Percentiles rank a stretch among this genome's conserved stretches.
Conservation (phyloP, 2,113 vertebrate genomes). For the Seriola quinqueradiata region DNA sequence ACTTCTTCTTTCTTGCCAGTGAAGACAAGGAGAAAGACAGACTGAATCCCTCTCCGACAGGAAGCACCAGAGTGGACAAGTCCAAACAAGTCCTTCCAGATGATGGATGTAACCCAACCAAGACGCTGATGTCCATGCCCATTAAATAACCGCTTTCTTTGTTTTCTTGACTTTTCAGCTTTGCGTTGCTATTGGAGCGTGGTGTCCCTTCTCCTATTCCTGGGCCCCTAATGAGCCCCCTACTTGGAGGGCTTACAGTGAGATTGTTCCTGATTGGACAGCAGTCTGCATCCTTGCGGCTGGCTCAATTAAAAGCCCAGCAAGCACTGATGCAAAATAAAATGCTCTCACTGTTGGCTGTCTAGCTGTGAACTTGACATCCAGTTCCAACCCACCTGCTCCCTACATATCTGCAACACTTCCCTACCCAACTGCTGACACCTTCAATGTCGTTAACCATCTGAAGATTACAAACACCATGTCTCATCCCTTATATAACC, state of each 20-base stretch:
- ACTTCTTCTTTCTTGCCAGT: slow-evolving; percentile 37
- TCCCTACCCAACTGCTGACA: slow-evolving; percentile 72
- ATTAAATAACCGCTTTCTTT: slow-evolving; percentile 82
- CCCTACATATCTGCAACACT: not conserved
- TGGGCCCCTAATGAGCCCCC: slow-evolving; percentile 79
- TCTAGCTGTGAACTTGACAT: slow-evolving; percentile 45
- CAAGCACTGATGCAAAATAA: slow-evolving; percentile 87
- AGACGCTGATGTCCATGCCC: slow-evolving; percentile 27
- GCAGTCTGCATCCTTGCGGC: slow-evolving; percentile 90
- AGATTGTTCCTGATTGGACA: slow-evolving; percentile 88
- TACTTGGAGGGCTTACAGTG: slow-evolving; percentile 73
- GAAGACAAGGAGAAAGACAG: slow-evolving; percentile 17
- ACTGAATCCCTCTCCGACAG: not conserved
- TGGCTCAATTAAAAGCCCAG: slow-evolving; percentile 90
- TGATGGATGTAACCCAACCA: slow-evolving; percentile 20
- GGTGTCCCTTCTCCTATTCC: slow-evolving; percentile 89
- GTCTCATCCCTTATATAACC: slow-evolving; percentile 89
- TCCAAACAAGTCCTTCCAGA: slow-evolving; percentile 2
- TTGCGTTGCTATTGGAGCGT: slow-evolving; percentile 93
- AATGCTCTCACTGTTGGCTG: slow-evolving; percentile 70
- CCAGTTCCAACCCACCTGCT: no score
- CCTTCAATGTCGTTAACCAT: slow-evolving; percentile 86
- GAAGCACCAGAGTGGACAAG: not conserved
- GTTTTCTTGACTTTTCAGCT: slow-evolving; percentile 88
- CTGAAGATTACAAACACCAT: slow-evolving; percentile 91